Conservation (phyloP, 1,140 invertebrate species). For the Papilio aristodemus region DNA sequence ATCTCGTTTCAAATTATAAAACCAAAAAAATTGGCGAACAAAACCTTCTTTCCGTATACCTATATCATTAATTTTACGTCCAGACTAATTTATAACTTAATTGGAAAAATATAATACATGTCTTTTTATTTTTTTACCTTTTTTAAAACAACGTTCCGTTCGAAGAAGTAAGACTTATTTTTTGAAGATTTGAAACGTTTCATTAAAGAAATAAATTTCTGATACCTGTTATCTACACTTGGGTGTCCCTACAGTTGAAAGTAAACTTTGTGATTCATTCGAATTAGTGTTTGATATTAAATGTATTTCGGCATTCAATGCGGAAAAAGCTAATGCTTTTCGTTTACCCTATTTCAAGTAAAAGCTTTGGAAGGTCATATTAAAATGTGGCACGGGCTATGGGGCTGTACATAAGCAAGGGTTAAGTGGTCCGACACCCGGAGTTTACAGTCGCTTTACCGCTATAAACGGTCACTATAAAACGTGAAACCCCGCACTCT, state of each 20-base stretch:
- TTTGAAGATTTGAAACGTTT: background rate
- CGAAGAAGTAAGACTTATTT: constrained; percentile 4
- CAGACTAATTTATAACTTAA: constrained; percentile 32
- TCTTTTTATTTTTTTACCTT: constrained; percentile 5
- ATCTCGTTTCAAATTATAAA: background rate
- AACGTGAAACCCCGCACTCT: constrained; percentile 34
- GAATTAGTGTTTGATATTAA: no score
- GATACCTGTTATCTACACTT: no score
- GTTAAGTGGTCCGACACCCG: constrained; percentile 54
- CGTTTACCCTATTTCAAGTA: background rate
- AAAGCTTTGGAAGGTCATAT: background rate
- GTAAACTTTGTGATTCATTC: no score
- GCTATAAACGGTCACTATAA: constrained; percentile 62
- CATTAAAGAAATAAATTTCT: no score
- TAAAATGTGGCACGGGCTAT: background rate
- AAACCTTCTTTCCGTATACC: constrained; percentile 11
- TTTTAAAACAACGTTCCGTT: constrained; percentile 22
- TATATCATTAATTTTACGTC: constrained; percentile 27
- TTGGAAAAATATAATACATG: constrained; percentile 15
- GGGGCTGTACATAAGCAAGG: constrained; percentile 36
- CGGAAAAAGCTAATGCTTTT: background rate
- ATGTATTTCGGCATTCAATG: no score
- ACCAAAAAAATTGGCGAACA: background rate
- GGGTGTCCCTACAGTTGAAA: no score
- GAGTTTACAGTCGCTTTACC: constrained; percentile 61